Percentiles rank a stretch among this genome's conserved stretches.
Conservation (phyloP, 2,888 invertebrate species). For the Bhutanitis thaidina region DNA sequence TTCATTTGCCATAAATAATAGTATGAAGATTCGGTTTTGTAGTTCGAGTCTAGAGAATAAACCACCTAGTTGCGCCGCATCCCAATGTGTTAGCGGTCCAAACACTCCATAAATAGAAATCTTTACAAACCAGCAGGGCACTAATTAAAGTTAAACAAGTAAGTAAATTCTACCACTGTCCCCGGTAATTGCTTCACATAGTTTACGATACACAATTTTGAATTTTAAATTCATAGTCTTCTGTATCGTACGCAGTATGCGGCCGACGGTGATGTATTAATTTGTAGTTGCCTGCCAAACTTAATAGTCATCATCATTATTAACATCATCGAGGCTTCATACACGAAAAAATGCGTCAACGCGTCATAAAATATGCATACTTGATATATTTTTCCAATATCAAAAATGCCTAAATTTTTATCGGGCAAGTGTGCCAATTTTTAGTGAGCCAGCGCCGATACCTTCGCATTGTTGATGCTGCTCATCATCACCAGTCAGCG, state of each 20-base stretch:
- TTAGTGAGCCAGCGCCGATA: too few species aligned
- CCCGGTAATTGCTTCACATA: constrained; percentile 10
- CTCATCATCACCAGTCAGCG: too few species aligned
- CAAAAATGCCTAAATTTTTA: too few species aligned
- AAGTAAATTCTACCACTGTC: constrained; percentile 16
- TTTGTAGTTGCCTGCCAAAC: not conserved
- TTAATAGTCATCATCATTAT: too few species aligned
- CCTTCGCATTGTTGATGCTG: too few species aligned
- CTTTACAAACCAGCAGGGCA: constrained; percentile 15
- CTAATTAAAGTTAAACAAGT: constrained; percentile 19
- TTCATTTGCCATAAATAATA: constrained; percentile 13
- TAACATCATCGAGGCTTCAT: too few species aligned
- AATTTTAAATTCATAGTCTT: constrained; percentile 13
- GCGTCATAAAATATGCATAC: too few species aligned
- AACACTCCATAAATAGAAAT: constrained; percentile 18
- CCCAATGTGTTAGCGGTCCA: constrained; percentile 16
- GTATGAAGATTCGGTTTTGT: not conserved
- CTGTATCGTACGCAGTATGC: not conserved
- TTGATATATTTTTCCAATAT: too few species aligned
- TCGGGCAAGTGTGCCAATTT: too few species aligned
- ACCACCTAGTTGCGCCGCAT: not conserved
- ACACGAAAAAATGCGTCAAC: too few species aligned
- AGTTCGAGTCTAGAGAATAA: not conserved
- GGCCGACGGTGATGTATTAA: constrained; percentile 3
- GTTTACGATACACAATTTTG: constrained; percentile 14